Base-by-base conservation (phyloP, 1,140 invertebrate genomes). In the Heliconius nattereri region DNA sequence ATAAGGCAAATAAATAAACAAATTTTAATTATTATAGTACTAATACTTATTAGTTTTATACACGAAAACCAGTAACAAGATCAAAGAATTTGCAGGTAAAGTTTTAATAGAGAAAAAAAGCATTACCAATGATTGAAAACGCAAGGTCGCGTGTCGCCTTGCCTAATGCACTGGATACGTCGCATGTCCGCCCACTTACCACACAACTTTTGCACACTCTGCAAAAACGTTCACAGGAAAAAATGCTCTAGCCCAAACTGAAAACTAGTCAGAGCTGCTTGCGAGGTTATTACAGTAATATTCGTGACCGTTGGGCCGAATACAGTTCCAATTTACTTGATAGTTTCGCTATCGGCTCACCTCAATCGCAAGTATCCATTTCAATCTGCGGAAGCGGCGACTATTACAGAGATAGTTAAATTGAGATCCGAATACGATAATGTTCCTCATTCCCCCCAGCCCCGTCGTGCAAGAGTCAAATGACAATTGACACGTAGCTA, bases 351-450 rank as follows among this genome's bases (percentile, higher is more conserved):
- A 81, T 81, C 78, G 83, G 83, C 80, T 79, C 81, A 80, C 76
- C 83, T 83, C 72, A 82, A 85, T 85, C 84, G 79, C 71, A 76
- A 75, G 78, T 81, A 76, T 81, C 81, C 76, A 73, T 81, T 85
- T 80, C 81, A 83, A 80, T 84, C 83, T 84, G 77, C 78, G 76
- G 73, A 78, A 78, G 73, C 76, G 77, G 52, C 66, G 73, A 74
- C 80, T 76, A 83, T 84, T 84, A 84, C 74, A 84, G 75, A 83
- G 80, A 86, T 83, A 83, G 84, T 86, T 84, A 84, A 84, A 85
- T 84, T 85, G 76, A 84, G 81, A 85, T 86, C 78, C 78, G 76
- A 83, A 83, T 85, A 84, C 84, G 82, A 84, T 86, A 86, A 86
- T 84, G 78, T 78, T 77, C 80, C 84, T 81, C 81, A 79, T 83